Base-by-base conservation (phyloP, 2,113 vertebrate species). In the Campylomormyrus numenius region DNA sequence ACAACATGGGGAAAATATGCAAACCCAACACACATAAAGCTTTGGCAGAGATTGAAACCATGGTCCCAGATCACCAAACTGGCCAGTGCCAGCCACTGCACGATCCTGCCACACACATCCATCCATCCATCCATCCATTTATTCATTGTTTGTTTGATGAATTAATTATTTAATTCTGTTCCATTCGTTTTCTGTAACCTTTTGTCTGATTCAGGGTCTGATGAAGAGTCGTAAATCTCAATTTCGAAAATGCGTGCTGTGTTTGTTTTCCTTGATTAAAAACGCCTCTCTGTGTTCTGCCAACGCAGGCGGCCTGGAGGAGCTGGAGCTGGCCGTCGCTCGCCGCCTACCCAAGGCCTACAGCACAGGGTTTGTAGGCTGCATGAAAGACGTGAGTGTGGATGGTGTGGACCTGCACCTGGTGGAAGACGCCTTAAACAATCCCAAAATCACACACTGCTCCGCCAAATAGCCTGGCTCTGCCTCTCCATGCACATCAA, bases 301-400 rank as follows among this genome's bases (percentile, higher is more conserved):
- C 24, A 5, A 21, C 80, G 2, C 94, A 99, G 98, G 98, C 77
- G 98, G 98, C 5, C 92, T 99, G 91, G 97, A 97, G 94, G 97
- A 97, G 94, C 93, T 96, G 94, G 97, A 97, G 94, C 93, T 96
- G 90, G 94, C 95, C 0, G 93, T 94, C 90, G 94, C 97, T 2
- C 97, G 96, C 35, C 94, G 95, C 89, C 94, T 99, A 90, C 97
- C 98, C 93, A 99, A 99, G 90, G 98, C 98, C 70, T 99, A 98
- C 93, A 95, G 96, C 96, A 99, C 98, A 0, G 97, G 97, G 85
- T 99, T 97, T 0, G 90, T 98, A 0, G 98, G 98, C 93, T 99
- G 98, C 92, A 94, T 99, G 88, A 96, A 97, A 93, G 98, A 98
- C 0, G 97, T 99, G 92, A 92, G 96, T 5, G 96, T 99, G 83